These are phyloP conservation scores for Myotis vivesi DNA, from an alignment of 2,797 vertebrate species.

Conservation along the genomic window DNA sequence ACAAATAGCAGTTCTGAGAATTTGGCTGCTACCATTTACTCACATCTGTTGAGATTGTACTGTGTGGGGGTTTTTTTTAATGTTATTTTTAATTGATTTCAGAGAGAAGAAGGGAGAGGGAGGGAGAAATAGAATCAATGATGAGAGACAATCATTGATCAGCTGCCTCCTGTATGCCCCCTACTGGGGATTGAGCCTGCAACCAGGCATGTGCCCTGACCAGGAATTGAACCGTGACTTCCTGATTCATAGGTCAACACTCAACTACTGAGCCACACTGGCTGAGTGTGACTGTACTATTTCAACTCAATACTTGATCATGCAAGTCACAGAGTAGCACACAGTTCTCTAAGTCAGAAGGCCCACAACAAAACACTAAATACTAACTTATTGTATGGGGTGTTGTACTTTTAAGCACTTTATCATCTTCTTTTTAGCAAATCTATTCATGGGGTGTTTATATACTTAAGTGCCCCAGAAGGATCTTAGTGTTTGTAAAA, in stretches of 20 bases:
- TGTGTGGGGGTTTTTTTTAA: too few species aligned
- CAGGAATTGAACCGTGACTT: too few species aligned
- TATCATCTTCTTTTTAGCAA: background rate
- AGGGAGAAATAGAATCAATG: too few species aligned
- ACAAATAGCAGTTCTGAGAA: slow-evolving; percentile 35
- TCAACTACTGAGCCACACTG: too few species aligned
- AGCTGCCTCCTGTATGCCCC: too few species aligned
- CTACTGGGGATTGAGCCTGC: too few species aligned
- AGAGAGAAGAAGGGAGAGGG: too few species aligned
- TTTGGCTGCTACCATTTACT: slow-evolving; percentile 21
- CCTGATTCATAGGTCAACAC: too few species aligned
- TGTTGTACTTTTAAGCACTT: background rate
- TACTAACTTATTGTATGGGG: background rate
- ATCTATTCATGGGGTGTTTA: background rate
- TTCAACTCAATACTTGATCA: slow-evolving; percentile 47
- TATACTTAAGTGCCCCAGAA: background rate
- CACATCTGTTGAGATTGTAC: slow-evolving; percentile 59
- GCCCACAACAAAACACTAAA: background rate
- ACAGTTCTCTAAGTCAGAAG: background rate
- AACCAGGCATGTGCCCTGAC: too few species aligned
- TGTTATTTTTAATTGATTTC: too few species aligned
- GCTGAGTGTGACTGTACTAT: background rate
- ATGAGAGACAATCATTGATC: too few species aligned
- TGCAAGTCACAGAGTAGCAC: background rate
- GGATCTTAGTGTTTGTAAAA: background rate